These are phyloP conservation scores for Ambastaia sidthimunki DNA, from an alignment of 2,797 vertebrate species.

Conservation along the genomic window DNA sequence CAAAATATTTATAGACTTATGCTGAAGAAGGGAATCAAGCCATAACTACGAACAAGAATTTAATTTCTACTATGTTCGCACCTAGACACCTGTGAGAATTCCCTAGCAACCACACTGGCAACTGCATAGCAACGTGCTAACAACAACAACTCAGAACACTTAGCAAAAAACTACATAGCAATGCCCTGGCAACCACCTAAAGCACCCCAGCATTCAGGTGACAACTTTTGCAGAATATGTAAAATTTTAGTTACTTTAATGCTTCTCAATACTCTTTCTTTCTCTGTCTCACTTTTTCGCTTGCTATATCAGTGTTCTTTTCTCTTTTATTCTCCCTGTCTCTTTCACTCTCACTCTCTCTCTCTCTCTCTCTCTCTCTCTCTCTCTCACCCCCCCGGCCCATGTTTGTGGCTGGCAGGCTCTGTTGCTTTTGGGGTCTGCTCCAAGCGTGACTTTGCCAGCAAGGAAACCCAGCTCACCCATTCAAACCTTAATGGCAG, in stretches of 20 bases:
- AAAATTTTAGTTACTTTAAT: background rate
- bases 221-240: background rate
- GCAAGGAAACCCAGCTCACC: constrained; percentile 62
- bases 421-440: constrained; percentile 18
- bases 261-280: background rate
- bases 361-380: background rate
- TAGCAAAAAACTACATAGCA: background rate
- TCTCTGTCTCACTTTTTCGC: background rate
- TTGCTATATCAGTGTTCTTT: background rate
- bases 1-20: too few species aligned
- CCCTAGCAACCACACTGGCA: too few species aligned
- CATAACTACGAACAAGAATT: too few species aligned
- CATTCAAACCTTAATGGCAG: constrained; percentile 70
- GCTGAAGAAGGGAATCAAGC: too few species aligned
- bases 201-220: background rate
- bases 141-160: too few species aligned
- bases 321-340: background rate
- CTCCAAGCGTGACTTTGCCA: constrained; percentile 49
- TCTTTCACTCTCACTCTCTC: background rate
- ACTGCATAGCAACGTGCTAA: too few species aligned
- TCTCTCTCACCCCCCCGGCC: background rate
- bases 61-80: background rate
- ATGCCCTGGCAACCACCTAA: background rate
- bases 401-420: constrained; percentile 21
- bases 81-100: too few species aligned